phyloP scores from a whole-genome alignment of 2,888 invertebrate species.

The Pilophorus perplexus region DNA sequence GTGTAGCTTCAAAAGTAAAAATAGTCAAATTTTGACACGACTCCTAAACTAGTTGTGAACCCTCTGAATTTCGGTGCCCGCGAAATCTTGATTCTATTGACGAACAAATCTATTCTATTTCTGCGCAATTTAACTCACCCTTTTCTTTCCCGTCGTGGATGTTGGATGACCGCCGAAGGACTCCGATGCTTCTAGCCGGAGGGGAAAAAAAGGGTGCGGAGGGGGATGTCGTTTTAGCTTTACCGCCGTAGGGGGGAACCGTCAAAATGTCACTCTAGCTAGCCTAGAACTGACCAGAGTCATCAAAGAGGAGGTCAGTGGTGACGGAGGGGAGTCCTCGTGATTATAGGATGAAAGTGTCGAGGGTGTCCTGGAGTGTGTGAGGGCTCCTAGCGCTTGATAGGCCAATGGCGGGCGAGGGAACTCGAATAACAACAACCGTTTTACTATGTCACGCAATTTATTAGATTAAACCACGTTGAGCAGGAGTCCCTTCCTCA shows the following conservation, averaged over 20 bases:
- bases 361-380: too few species aligned
- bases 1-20: background rate
- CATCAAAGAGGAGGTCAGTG: conserved; percentile 1
- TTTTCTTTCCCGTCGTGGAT: conserved; percentile 27
- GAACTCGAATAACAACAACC: conserved; percentile 7
- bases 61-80: too few species aligned
- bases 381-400: background rate
- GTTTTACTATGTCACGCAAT: conserved; percentile 4
- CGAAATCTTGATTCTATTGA: too few species aligned
- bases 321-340: too few species aligned
- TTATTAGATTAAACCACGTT: conserved; percentile 17
- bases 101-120: too few species aligned
- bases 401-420: conserved; percentile 18
- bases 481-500: too few species aligned
- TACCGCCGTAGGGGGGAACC: conserved; percentile 1
- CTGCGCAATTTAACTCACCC: too few species aligned
- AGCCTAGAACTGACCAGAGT: background rate
- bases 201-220: background rate
- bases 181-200: background rate
- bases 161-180: background rate
- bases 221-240: background rate
- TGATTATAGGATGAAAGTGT: too few species aligned
- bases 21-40: too few species aligned
- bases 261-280: conserved; percentile 23
- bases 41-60: too few species aligned